Evolutionary conservation across 2,113 vertebrate species (phyloP).

Genomic region (Sula dactylatra): DNA sequence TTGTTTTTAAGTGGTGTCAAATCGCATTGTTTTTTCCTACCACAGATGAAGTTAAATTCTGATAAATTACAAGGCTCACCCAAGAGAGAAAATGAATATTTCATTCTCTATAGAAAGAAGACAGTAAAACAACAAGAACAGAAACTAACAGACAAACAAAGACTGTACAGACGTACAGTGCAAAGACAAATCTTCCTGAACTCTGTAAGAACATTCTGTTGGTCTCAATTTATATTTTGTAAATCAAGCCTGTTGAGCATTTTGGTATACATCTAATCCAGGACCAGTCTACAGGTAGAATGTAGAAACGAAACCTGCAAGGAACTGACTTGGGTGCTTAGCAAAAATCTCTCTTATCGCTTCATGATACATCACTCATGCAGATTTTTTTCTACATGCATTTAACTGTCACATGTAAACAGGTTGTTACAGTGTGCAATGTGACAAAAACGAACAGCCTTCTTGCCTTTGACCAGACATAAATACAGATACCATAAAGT

Average conservation of each 20-base stretch:
- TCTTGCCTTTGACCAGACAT: neutral
- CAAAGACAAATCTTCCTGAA: neutral
- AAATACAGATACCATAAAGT: neutral
- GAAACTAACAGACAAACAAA: neutral
- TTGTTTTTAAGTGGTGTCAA: neutral
- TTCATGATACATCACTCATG: neutral
- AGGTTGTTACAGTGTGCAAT: neutral
- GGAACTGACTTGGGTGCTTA: neutral
- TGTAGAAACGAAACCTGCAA: neutral
- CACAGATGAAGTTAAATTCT: neutral
- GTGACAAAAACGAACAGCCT: neutral
- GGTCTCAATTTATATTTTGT: neutral
- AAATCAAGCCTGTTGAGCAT: neutral
- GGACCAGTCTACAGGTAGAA: neutral
- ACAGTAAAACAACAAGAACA: neutral
- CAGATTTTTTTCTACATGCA: neutral
- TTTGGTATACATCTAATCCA: neutral
- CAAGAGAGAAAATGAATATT: neutral
- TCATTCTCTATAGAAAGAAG: neutral
- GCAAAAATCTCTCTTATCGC: neutral
- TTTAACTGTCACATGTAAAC: neutral
- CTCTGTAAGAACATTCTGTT: neutral
- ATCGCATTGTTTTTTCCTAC: neutral
- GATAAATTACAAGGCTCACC: neutral
- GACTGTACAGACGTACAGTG: neutral